Evolutionary conservation across 1,140 invertebrate genomes (phyloP).

Genomic region (Glossosoma conforme): DNA sequence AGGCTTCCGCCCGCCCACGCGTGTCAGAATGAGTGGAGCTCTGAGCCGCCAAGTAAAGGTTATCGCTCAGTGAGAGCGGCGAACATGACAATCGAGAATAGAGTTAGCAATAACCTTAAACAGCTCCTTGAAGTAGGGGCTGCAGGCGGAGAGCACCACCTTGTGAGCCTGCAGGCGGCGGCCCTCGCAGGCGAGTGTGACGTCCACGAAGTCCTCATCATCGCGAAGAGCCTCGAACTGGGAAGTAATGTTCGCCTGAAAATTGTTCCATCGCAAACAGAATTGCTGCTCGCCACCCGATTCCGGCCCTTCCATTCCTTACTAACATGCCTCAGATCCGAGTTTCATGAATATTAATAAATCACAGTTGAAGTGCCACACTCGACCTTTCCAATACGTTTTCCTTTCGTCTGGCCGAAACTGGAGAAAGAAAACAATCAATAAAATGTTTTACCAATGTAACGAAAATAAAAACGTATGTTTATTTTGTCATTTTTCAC

Average conservation of each 20-base stretch:
- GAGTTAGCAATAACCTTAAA: slow-evolving; percentile 79
- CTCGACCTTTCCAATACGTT: slow-evolving; percentile 16
- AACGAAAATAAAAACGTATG: slow-evolving; percentile 51
- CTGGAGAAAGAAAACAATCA: slow-evolving; percentile 52
- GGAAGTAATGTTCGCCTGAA: slow-evolving; percentile 81
- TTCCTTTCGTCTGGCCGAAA: slow-evolving; percentile 50
- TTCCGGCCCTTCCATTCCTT: slow-evolving; percentile 55
- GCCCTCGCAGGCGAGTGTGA: slow-evolving; percentile 76
- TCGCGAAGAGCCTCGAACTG: slow-evolving; percentile 72
- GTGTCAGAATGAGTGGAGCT: too few species aligned
- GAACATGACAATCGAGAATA: too few species aligned
- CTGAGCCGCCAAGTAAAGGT: too few species aligned
- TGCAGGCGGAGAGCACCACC: slow-evolving; percentile 74
- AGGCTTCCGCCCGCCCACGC: too few species aligned
- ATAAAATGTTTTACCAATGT: slow-evolving; percentile 54
- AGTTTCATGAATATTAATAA: slow-evolving; percentile 52
- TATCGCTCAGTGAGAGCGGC: too few species aligned
- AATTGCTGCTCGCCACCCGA: slow-evolving; percentile 73
- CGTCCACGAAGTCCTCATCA: slow-evolving; percentile 79
- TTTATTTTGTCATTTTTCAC: slow-evolving; percentile 50
- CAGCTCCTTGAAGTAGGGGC: slow-evolving; percentile 76
- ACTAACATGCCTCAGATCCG: slow-evolving; percentile 52
- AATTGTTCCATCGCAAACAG: slow-evolving; percentile 90
- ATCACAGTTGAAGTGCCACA: slow-evolving; percentile 29
- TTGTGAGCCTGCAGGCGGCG: slow-evolving; percentile 72